Evolutionary conservation across 1,140 invertebrate species (phyloP).

Genomic region (Nasonia longicornis): DNA sequence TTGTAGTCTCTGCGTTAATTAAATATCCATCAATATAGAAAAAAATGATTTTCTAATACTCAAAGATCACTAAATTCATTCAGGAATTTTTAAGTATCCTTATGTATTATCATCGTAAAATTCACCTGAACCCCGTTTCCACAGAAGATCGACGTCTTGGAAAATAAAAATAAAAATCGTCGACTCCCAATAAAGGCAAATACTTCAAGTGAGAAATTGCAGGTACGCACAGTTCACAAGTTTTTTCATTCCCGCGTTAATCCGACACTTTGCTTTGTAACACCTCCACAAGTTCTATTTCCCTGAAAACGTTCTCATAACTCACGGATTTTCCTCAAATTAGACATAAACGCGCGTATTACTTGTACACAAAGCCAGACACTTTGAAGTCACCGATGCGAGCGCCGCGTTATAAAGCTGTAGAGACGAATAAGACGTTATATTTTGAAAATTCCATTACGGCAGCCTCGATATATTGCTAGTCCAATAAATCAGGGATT

Average conservation of each 20-base stretch:
- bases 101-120: too few species aligned
- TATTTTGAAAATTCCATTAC: constrained; percentile 16
- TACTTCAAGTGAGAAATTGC: neutral
- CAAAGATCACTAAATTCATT: too few species aligned
- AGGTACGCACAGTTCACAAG: neutral
- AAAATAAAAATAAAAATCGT: neutral
- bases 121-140: neutral
- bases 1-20: too few species aligned
- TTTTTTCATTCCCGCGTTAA: neutral
- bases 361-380: neutral
- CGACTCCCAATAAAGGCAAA: neutral
- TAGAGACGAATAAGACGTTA: neutral
- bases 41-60: too few species aligned
- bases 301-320: neutral
- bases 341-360: neutral
- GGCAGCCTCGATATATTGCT: neutral
- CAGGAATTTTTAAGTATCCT: too few species aligned
- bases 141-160: neutral
- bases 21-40: too few species aligned
- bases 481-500: constrained; percentile 16
- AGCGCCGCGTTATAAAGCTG: neutral
- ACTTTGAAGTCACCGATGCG: constrained; percentile 19
- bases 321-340: neutral
- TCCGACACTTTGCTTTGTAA: neutral
- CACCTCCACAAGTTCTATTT: neutral